Conservation (phyloP, 2,888 invertebrate species). For the Bugulina stolonifera region DNA sequence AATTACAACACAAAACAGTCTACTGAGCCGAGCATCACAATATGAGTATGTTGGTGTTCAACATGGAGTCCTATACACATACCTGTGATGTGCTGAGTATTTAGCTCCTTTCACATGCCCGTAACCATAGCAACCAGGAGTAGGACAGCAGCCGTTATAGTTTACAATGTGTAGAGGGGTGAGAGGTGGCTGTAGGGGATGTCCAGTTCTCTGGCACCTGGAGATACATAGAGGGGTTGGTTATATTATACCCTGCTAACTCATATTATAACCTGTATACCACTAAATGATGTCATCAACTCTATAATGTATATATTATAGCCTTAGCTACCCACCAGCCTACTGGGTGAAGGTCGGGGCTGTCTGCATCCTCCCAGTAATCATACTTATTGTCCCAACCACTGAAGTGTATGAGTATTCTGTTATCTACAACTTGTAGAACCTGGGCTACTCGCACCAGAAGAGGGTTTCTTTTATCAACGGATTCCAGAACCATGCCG, state of each 20-base stretch:
- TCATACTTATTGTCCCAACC: constrained; percentile 80
- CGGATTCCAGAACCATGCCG: constrained; percentile 81
- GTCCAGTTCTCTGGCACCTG: constrained; percentile 60
- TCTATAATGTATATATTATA: too few relatives aligned
- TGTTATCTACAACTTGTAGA: constrained; percentile 65
- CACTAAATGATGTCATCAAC: too few relatives aligned
- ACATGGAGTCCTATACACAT: too few relatives aligned
- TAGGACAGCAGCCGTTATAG: constrained; percentile 64
- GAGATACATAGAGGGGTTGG: too few relatives aligned
- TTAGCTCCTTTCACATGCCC: constrained; percentile 79
- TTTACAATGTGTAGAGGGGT: constrained; percentile 62
- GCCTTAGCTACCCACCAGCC: constrained; percentile 74
- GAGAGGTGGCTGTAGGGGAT: constrained; percentile 76
- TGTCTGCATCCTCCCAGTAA: constrained; percentile 86
- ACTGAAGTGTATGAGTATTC: constrained; percentile 74
- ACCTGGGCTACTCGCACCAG: constrained; percentile 80
- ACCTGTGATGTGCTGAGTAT: constrained; percentile 58
- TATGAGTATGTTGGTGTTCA: too few relatives aligned
- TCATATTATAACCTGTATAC: too few relatives aligned
- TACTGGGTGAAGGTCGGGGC: constrained; percentile 80
- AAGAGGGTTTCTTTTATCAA: constrained; percentile 71
- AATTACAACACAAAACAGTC: too few relatives aligned
- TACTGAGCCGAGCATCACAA: too few relatives aligned
- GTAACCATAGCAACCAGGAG: constrained; percentile 80
- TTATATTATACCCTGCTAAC: too few relatives aligned